Evolutionary conservation across 2,113 vertebrate genomes (phyloP).

Genomic region (Malurus alboscapulatus): DNA sequence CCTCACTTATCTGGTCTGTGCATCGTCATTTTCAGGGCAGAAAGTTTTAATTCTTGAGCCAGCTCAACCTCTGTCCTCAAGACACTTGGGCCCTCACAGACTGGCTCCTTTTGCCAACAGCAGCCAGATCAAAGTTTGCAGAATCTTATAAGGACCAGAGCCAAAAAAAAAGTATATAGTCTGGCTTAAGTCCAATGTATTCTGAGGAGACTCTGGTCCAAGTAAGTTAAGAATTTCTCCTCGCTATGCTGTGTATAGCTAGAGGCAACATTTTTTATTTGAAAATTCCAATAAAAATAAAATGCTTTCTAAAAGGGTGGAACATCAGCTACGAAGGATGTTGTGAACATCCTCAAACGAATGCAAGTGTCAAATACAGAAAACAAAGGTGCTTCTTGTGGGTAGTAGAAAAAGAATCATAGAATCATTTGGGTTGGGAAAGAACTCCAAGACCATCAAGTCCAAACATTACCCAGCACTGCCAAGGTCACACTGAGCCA

Average conservation of each 20-base stretch:
- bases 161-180: not conserved
- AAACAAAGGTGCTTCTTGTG: not conserved
- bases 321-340: not conserved
- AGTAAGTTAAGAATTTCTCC: not conserved
- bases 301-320: not conserved
- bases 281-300: not conserved
- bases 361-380: not conserved
- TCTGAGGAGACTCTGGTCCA: not conserved
- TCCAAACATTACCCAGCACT: not conserved
- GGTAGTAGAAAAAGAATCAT: not conserved
- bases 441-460: not conserved
- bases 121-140: not conserved
- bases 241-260: not conserved
- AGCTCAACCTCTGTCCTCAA: not conserved
- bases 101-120: not conserved
- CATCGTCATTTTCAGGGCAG: not conserved
- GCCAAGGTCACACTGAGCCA: not conserved
- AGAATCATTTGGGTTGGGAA: not conserved
- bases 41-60: not conserved
- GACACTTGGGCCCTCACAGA: not conserved
- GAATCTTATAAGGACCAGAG: not conserved
- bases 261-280: not conserved
- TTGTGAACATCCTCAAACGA: not conserved
- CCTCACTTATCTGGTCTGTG: not conserved
- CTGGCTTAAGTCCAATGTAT: not conserved